phyloP scores from a whole-genome alignment of 2,113 vertebrate genomes.

The Peucedramus taeniatus region DNA sequence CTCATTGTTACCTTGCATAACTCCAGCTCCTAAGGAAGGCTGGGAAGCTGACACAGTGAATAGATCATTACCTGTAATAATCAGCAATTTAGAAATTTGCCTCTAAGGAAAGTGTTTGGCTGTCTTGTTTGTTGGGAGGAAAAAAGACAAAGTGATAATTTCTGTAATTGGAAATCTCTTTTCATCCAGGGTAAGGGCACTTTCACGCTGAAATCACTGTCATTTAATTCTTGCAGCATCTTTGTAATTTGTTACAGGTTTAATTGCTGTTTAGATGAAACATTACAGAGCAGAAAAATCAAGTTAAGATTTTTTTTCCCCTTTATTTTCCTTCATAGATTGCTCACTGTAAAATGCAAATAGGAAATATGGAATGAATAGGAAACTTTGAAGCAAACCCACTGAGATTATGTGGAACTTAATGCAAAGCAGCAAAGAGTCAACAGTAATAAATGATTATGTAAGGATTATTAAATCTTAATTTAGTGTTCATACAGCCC shows the following conservation, averaged over 20 bases:
- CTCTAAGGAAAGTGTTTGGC: neutral
- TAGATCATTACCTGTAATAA: constrained; percentile 53
- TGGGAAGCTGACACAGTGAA: neutral
- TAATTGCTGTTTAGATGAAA: constrained; percentile 12
- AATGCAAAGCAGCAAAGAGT: constrained; percentile 38
- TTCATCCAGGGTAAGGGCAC: neutral
- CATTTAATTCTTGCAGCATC: neutral
- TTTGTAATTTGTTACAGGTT: neutral
- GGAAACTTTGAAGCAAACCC: constrained; percentile 37
- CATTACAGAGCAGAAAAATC: neutral
- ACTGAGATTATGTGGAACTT: constrained; percentile 16
- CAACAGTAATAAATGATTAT: constrained; percentile 52
- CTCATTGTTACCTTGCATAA: constrained; percentile 9
- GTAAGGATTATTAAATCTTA: constrained; percentile 65
- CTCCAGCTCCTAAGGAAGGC: neutral
- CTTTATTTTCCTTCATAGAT: neutral
- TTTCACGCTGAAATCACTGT: neutral
- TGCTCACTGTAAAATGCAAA: constrained; percentile 13
- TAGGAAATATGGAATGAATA: neutral
- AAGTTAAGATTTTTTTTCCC: neutral
- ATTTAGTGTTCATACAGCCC: constrained; percentile 54
- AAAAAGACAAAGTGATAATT: neutral
- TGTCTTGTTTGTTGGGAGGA: neutral
- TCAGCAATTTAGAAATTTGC: constrained; percentile 52
- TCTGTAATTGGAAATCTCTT: neutral